These are phyloP conservation scores for Drosophila recens DNA, from an alignment of 2,888 invertebrate species.

Conservation along the genomic window DNA sequence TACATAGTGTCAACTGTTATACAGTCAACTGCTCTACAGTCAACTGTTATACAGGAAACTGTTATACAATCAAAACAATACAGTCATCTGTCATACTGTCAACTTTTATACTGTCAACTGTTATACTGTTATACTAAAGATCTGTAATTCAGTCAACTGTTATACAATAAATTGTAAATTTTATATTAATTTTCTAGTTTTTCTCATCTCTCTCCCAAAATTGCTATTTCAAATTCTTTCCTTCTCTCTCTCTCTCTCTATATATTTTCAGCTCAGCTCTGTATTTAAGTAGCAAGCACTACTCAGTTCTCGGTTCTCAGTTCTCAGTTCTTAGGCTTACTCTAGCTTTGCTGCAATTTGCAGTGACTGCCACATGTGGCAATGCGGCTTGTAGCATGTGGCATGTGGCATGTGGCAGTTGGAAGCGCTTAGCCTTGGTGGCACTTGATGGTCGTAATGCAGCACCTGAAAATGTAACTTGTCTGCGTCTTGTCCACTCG, in stretches of 20 bases:
- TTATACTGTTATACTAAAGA: slow-evolving; percentile 6
- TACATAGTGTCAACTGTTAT: neutral
- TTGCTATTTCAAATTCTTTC: too few relatives aligned
- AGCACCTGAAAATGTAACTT: slow-evolving; percentile 29
- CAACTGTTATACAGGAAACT: neutral
- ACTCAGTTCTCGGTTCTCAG: too few relatives aligned
- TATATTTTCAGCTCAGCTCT: too few relatives aligned
- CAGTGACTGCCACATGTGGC: slow-evolving; percentile 8
- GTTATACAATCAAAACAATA: neutral
- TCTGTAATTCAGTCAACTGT: neutral
- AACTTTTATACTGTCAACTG: slow-evolving; percentile 18
- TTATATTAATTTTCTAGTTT: too few relatives aligned
- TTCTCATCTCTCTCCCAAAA: too few relatives aligned
- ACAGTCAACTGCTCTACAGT: neutral
- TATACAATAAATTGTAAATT: neutral
- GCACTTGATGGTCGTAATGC: neutral
- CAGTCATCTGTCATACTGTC: neutral
- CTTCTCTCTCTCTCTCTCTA: too few relatives aligned
- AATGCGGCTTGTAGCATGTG: neutral
- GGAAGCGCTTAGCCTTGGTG: slow-evolving; percentile 22
- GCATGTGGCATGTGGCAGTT: slow-evolving; percentile 11
- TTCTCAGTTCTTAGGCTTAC: neutral
- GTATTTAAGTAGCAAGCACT: too few relatives aligned
- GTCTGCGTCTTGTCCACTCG: slow-evolving; percentile 12
- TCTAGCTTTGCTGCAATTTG: neutral